Conservation (phyloP, 2,888 invertebrate species). For the Dicyrtomina minuta region DNA sequence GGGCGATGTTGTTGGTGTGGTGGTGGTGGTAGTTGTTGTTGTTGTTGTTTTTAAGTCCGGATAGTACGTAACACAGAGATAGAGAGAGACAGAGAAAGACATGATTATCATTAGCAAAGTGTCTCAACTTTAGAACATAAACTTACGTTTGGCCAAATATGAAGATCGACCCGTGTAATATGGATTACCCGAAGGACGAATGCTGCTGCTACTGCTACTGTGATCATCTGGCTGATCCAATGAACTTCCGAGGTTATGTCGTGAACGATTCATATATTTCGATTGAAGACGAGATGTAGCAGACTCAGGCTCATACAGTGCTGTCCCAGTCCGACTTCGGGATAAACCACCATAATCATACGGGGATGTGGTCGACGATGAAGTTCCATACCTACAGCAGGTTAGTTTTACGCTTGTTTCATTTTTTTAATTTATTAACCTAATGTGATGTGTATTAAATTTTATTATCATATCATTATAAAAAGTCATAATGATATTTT, state of each 20-base stretch:
- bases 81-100: slow-evolving; percentile 27
- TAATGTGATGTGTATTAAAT: too few relatives aligned
- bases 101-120: slow-evolving; percentile 24
- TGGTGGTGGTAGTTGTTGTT: slow-evolving; percentile 55
- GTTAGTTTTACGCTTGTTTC: neutral
- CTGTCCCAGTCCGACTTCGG: slow-evolving; percentile 50
- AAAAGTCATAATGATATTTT: too few relatives aligned
- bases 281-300: slow-evolving; percentile 44
- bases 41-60: slow-evolving; percentile 55
- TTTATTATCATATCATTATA: too few relatives aligned
- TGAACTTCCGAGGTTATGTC: slow-evolving; percentile 53
- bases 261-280: slow-evolving; percentile 55
- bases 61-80: neutral
- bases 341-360: slow-evolving; percentile 49
- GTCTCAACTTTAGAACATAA: neutral
- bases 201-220: too few relatives aligned
- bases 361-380: slow-evolving; percentile 32
- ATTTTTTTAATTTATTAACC: too few relatives aligned
- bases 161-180: slow-evolving; percentile 45
- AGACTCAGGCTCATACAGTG: slow-evolving; percentile 51
- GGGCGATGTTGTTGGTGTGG: slow-evolving; percentile 12
- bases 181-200: slow-evolving; percentile 39
- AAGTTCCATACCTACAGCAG: slow-evolving; percentile 35
- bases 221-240: slow-evolving; percentile 50
- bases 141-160: slow-evolving; percentile 52